Evolutionary conservation across 2,797 vertebrate species (phyloP).

Genomic region (Sebastes flavidus): DNA sequence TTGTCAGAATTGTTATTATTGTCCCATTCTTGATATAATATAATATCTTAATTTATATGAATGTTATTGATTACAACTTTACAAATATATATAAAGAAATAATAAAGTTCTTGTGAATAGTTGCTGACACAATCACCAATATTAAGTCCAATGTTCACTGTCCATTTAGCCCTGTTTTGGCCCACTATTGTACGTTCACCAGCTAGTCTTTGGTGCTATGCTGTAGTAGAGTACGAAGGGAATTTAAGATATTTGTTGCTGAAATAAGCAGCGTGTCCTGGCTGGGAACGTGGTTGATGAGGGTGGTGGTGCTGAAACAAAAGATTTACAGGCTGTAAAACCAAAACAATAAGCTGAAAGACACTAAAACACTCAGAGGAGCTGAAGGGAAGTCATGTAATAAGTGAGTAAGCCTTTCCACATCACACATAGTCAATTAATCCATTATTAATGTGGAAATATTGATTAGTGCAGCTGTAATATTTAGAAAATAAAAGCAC

Average conservation of each 20-base stretch:
- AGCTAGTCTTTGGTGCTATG: not conserved
- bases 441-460: not conserved
- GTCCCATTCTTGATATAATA: no score
- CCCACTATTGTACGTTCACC: not conserved
- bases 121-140: no score
- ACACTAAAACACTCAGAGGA: not conserved
- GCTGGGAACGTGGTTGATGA: not conserved
- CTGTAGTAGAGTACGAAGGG: not conserved
- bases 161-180: not conserved
- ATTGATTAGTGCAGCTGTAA: not conserved
- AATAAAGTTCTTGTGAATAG: no score
- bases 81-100: no score
- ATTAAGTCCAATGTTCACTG: no score
- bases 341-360: not conserved
- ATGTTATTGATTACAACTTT: no score
- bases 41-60: no score
- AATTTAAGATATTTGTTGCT: not conserved
- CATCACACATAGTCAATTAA: no score
- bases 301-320: not conserved
- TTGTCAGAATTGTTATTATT: no score
- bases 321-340: not conserved
- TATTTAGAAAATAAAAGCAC: not conserved
- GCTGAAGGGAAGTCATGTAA: not conserved
- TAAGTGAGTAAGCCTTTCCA: not conserved
- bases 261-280: not conserved